phyloP scores from a whole-genome alignment of 2,113 vertebrate species.

The Ictalurus furcatus region DNA sequence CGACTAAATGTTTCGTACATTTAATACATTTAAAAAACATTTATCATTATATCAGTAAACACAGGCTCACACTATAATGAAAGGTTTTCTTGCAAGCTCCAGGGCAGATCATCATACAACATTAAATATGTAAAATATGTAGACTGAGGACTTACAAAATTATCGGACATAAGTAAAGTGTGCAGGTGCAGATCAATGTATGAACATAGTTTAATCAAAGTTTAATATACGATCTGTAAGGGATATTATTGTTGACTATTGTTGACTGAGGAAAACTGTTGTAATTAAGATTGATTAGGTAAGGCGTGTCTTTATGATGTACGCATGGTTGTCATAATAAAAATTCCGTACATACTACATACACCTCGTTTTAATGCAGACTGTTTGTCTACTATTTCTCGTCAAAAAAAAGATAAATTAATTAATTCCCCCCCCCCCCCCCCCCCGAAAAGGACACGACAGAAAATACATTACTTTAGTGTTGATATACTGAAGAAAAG shows the following conservation, averaged over 20 bases:
- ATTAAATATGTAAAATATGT: background rate
- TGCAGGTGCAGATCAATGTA: background rate
- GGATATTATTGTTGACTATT: too few species aligned
- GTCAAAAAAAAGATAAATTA: too few species aligned
- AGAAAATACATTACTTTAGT: background rate
- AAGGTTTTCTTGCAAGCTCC: too few species aligned
- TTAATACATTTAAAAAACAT: background rate
- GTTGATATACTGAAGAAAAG: background rate
- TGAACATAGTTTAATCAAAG: background rate
- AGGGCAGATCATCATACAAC: background rate
- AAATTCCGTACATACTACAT: background rate
- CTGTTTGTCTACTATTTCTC: background rate
- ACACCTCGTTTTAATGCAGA: background rate
- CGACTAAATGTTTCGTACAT: background rate
- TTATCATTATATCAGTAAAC: background rate
- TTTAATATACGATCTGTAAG: background rate
- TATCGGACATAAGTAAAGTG: background rate
- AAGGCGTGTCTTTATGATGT: background rate
- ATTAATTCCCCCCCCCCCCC: too few species aligned
- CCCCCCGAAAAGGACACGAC: background rate
- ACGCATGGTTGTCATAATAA: background rate
- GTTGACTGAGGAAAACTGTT: background rate
- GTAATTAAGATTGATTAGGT: background rate
- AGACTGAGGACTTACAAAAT: background rate
- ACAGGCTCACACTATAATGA: background rate